Percentiles rank a stretch among this genome's conserved stretches.
Evolutionary conservation across 1,140 invertebrate genomes (phyloP).

Genomic region (Dreissena polymorpha): DNA sequence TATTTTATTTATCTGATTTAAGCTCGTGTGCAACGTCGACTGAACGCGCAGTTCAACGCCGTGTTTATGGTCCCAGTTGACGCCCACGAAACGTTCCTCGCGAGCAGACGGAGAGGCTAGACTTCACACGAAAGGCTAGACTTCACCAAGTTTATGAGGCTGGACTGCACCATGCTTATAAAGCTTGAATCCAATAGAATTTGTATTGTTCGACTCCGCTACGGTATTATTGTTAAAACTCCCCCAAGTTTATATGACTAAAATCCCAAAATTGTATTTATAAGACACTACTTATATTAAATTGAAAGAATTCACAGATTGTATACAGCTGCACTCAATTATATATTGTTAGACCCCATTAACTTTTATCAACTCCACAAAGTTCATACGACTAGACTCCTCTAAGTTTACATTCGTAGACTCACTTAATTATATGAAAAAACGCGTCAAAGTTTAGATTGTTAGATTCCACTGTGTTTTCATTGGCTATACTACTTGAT

Average conservation of each 20-base stretch:
- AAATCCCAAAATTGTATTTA: too few relatives aligned
- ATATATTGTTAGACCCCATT: too few relatives aligned
- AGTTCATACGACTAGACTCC: too few relatives aligned
- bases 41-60: conserved; percentile 4
- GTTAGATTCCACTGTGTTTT: too few relatives aligned
- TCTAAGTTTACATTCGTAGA: too few relatives aligned
- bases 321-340: too few relatives aligned
- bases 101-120: conserved; percentile 2
- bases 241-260: neutral
- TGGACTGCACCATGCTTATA: neutral
- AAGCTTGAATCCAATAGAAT: neutral
- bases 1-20: neutral
- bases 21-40: neutral
- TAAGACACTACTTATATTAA: too few relatives aligned
- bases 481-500: too few relatives aligned
- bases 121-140: neutral
- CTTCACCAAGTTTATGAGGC: neutral
- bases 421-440: too few relatives aligned
- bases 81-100: conserved; percentile 3
- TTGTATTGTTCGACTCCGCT: neutral
- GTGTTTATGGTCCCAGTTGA: neutral
- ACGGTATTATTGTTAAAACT: neutral
- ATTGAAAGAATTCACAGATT: too few relatives aligned
- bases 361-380: too few relatives aligned
- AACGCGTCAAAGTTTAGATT: too few relatives aligned